Conservation (phyloP, 2,113 vertebrate species). For the Lontra canadensis region DNA sequence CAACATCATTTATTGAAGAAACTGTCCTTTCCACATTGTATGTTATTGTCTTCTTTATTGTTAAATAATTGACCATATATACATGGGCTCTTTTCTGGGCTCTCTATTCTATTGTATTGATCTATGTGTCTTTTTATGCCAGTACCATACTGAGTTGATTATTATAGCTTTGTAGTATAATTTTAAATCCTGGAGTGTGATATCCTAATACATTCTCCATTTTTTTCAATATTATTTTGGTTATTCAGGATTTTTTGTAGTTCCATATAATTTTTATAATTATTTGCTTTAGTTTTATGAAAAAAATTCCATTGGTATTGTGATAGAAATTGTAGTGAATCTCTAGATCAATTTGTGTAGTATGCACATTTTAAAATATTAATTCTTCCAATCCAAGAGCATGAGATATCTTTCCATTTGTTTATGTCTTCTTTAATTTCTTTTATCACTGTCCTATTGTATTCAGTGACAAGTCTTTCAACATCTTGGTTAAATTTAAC, state of each 20-base stretch:
- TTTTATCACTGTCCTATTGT: background rate
- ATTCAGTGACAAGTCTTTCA: background rate
- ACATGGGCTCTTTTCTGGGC: background rate
- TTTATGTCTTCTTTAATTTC: background rate
- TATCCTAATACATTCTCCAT: background rate
- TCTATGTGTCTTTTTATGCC: background rate
- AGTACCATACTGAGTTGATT: background rate
- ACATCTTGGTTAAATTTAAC: background rate
- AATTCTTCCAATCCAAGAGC: background rate
- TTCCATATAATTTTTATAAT: background rate
- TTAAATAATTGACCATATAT: background rate
- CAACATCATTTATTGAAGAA: background rate
- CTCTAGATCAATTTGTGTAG: background rate
- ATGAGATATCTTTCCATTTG: background rate
- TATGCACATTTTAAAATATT: background rate
- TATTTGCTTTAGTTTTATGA: background rate
- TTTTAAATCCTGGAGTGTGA: background rate
- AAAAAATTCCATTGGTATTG: background rate
- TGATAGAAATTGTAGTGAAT: background rate
- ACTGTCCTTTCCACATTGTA: background rate
- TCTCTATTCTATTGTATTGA: background rate
- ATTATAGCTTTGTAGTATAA: background rate
- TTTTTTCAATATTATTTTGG: background rate
- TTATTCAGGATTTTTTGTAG: background rate
- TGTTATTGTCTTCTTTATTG: background rate